phyloP scores from a whole-genome alignment of 2,888 invertebrate genomes.

The Macaria liturata region DNA sequence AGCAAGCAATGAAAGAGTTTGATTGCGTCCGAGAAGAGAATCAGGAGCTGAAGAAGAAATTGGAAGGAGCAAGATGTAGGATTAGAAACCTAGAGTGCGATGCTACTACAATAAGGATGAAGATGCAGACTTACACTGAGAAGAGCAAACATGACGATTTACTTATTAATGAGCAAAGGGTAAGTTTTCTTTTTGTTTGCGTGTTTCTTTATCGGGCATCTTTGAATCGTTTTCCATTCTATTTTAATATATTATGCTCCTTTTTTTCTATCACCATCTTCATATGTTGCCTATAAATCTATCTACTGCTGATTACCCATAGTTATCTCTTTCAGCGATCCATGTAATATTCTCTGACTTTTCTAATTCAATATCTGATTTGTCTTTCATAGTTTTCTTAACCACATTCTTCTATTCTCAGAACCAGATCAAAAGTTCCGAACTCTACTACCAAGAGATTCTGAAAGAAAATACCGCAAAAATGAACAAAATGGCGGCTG shows the following conservation, averaged over 20 bases:
- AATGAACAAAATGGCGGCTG: conserved; percentile 73
- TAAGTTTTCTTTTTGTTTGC: conserved; percentile 42
- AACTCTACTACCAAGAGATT: conserved; percentile 74
- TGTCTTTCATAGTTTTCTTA: too few relatives aligned
- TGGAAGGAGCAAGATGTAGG: conserved; percentile 87
- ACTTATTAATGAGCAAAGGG: conserved; percentile 85
- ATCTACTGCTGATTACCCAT: too few relatives aligned
- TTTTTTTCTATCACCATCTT: too few relatives aligned
- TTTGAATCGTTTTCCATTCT: too few relatives aligned
- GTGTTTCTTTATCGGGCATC: too few relatives aligned
- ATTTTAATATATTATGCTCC: too few relatives aligned
- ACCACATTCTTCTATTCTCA: conserved; percentile 44
- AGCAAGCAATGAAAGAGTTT: conserved; percentile 84
- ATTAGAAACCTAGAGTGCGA: conserved; percentile 88
- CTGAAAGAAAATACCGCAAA: conserved; percentile 74
- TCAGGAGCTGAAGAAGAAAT: conserved; percentile 84
- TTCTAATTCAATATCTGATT: too few relatives aligned
- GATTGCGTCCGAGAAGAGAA: conserved; percentile 78
- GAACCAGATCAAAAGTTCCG: conserved; percentile 76
- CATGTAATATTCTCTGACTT: too few relatives aligned
- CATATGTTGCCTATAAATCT: too few relatives aligned
- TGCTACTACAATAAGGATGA: conserved; percentile 79
- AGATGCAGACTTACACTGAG: conserved; percentile 83
- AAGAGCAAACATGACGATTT: conserved; percentile 86
- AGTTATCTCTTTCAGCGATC: too few relatives aligned